Percentiles rank a stretch among this genome's conserved stretches.
Evolutionary conservation across 2,113 vertebrate genomes (phyloP).

Genomic region (Harpagus bidentatus): DNA sequence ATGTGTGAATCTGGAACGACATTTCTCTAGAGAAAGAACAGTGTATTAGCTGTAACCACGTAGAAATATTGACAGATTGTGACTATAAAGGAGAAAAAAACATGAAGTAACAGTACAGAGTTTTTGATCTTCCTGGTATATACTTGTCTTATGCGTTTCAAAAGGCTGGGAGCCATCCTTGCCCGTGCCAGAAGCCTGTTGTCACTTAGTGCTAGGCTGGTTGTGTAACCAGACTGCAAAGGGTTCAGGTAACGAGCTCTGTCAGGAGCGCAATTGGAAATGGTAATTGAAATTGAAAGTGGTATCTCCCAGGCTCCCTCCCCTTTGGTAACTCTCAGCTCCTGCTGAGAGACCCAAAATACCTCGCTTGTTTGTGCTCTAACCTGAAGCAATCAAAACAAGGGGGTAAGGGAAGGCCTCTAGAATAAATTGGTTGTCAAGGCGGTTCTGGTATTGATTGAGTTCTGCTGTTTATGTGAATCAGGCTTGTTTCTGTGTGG

Average conservation of each 20-base stretch:
- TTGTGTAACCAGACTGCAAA: constrained; percentile 28
- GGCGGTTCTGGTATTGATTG: constrained; percentile 61
- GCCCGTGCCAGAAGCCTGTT: not conserved
- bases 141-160: not conserved
- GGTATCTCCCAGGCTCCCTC: constrained; percentile 22
- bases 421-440: constrained; percentile 46
- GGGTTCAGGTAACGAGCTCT: constrained; percentile 38
- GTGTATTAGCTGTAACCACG: not conserved
- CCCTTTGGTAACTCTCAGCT: constrained; percentile 23
- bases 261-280: constrained; percentile 35
- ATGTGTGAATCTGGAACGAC: rapidly evolving
- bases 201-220: not conserved
- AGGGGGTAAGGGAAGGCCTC: not conserved
- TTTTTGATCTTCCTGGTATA: not conserved
- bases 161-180: not conserved
- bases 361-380: constrained; percentile 36
- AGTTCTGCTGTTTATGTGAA: constrained; percentile 50
- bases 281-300: constrained; percentile 69
- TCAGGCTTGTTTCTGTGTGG: constrained; percentile 42
- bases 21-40: not conserved
- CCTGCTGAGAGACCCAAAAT: constrained; percentile 4
- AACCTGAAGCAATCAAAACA: constrained; percentile 52
- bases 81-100: not conserved
- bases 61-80: not conserved
- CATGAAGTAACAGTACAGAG: not conserved